A percentile compares a stretch with the other conserved stretches of the same genome.
phyloP scores from a whole-genome alignment of 2,888 invertebrate species.

The Diarsia brunnea region DNA sequence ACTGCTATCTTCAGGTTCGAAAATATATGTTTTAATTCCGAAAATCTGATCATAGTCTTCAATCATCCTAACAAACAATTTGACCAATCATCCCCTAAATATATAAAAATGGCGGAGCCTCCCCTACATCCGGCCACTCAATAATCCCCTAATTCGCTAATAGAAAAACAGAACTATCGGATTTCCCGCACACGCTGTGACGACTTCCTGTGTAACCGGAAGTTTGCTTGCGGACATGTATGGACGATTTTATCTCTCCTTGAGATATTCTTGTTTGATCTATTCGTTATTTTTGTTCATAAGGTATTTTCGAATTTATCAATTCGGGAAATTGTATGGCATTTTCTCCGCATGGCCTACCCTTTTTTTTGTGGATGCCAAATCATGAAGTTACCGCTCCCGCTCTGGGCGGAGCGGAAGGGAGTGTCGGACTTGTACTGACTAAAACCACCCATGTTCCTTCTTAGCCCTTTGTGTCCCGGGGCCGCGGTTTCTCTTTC shows the following conservation, averaged over 20 bases:
- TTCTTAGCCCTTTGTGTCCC: too few species aligned
- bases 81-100: slow-evolving; percentile 66
- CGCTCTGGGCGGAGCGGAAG: too few species aligned
- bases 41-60: slow-evolving; percentile 22
- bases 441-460: too few species aligned
- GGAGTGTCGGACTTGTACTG: too few species aligned
- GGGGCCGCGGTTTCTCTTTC: too few species aligned
- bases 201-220: slow-evolving; percentile 84
- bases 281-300: slow-evolving; percentile 21
- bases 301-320: slow-evolving; percentile 2
- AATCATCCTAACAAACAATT: slow-evolving; percentile 60
- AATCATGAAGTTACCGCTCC: too few species aligned
- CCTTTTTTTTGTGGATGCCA: too few species aligned
- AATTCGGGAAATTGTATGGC: slow-evolving; percentile 5
- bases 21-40: neutral
- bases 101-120: slow-evolving; percentile 77
- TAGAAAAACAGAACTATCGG: slow-evolving; percentile 86
- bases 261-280: slow-evolving; percentile 50
- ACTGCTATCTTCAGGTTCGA: neutral
- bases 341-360: neutral
- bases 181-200: slow-evolving; percentile 82
- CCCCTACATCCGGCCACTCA: slow-evolving; percentile 72
- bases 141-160: slow-evolving; percentile 88
- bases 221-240: slow-evolving; percentile 73
- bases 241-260: slow-evolving; percentile 66